Evolutionary conservation across 2,113 vertebrate species (phyloP).

Genomic region (Rhodinocichla rosea): DNA sequence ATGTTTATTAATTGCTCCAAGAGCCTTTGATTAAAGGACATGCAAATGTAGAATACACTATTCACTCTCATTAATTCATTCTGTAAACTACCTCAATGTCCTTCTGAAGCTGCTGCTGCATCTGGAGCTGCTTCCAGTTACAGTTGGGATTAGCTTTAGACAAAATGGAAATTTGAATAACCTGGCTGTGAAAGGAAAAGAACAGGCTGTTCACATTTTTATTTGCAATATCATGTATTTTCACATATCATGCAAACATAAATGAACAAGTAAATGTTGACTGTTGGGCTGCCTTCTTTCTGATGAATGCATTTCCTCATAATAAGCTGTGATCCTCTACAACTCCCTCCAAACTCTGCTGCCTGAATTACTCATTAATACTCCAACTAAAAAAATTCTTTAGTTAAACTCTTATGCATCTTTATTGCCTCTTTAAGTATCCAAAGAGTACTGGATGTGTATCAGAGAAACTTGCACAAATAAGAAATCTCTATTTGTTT

Average conservation of each 20-base stretch:
- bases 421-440: neutral
- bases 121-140: neutral
- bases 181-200: neutral
- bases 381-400: neutral
- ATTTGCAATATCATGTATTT: neutral
- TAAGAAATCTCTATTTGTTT: neutral
- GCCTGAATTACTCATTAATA: neutral
- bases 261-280: neutral
- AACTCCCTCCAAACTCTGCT: neutral
- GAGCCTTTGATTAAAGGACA: neutral
- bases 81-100: neutral
- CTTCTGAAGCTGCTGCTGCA: neutral
- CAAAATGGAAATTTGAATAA: neutral
- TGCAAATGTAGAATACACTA: neutral
- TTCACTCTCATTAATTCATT: slow-evolving; percentile 16
- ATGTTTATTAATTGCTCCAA: neutral
- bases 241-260: neutral
- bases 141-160: neutral
- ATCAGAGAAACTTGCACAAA: neutral
- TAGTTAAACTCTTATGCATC: neutral
- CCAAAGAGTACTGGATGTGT: neutral
- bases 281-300: neutral
- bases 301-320: neutral
- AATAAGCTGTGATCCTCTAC: neutral
- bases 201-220: neutral